These are phyloP conservation scores for Malurus splendens DNA, from an alignment of 2,797 vertebrate species.

Conservation along the genomic window DNA sequence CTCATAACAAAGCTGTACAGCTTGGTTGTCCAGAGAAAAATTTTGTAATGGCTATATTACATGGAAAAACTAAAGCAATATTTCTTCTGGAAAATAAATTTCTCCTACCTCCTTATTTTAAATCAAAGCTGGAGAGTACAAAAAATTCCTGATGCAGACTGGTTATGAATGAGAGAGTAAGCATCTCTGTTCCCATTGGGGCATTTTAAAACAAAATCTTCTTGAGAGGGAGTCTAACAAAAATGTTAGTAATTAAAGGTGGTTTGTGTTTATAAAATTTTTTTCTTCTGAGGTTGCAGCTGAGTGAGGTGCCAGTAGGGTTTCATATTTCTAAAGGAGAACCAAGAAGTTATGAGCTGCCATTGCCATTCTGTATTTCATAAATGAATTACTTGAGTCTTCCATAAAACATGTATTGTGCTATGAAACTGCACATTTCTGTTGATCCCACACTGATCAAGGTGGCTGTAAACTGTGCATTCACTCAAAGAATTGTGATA, in stretches of 20 bases:
- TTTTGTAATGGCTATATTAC: background rate
- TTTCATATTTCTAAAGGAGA: background rate
- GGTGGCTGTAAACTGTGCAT: background rate
- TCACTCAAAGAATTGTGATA: fast-evolving
- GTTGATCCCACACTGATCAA: background rate
- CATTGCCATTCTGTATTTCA: background rate
- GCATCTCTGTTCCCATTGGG: background rate
- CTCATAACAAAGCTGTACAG: background rate
- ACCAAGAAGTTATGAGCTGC: background rate
- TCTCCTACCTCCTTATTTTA: background rate
- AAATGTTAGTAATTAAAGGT: background rate
- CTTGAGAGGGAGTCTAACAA: background rate
- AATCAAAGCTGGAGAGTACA: background rate
- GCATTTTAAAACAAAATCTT: background rate
- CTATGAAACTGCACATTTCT: background rate
- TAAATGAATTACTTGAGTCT: background rate
- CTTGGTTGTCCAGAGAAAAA: background rate
- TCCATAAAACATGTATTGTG: background rate
- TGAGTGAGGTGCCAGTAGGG: background rate
- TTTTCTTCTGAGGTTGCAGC: background rate
- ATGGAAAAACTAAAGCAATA: background rate
- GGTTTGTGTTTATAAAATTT: background rate
- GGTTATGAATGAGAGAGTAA: background rate
- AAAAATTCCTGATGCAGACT: background rate
- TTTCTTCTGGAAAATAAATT: background rate